A percentile compares a stretch with the other conserved stretches of the same genome.
Evolutionary conservation across 2,888 invertebrate species (phyloP).

Genomic region (Erannis defoliaria): DNA sequence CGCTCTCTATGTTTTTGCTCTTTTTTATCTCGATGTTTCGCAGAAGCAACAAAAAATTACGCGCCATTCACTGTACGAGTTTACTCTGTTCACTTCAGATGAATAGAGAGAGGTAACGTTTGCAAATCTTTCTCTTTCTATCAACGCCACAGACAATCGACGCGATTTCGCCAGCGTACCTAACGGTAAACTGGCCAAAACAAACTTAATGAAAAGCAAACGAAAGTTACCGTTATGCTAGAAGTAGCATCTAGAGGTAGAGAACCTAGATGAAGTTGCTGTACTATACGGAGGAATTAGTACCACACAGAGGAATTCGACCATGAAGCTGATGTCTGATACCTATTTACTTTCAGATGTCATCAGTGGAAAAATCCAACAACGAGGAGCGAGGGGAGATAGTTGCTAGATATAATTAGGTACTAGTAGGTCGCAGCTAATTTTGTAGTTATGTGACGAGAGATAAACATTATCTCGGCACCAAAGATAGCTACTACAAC

Average conservation of each 20-base stretch:
- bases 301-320: conserved; percentile 1
- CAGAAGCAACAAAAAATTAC: conserved; percentile 64
- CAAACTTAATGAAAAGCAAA: conserved; percentile 71
- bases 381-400: conserved; percentile 48
- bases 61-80: conserved; percentile 69
- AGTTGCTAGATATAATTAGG: conserved; percentile 57
- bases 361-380: conserved; percentile 48
- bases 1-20: conserved; percentile 69
- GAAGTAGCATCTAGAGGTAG: conserved; percentile 18
- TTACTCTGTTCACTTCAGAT: conserved; percentile 45
- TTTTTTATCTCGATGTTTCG: conserved; percentile 65
- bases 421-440: conserved; percentile 60
- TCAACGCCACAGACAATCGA: conserved; percentile 47
- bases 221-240: conserved; percentile 70
- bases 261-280: conserved; percentile 19
- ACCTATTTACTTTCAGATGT: conserved; percentile 16
- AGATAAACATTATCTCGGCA: conserved; percentile 39
- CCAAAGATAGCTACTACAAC: conserved; percentile 37
- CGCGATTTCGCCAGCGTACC: conserved; percentile 51
- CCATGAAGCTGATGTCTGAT: conserved; percentile 9
- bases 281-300: conserved; percentile 4
- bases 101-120: conserved; percentile 57
- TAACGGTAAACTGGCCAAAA: conserved; percentile 75
- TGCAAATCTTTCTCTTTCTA: conserved; percentile 68
- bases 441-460: conserved; percentile 48